A percentile compares a stretch with the other conserved stretches of the same genome.
phyloP scores from a whole-genome alignment of 2,797 vertebrate species.

The Cyclopterus lumpus region DNA sequence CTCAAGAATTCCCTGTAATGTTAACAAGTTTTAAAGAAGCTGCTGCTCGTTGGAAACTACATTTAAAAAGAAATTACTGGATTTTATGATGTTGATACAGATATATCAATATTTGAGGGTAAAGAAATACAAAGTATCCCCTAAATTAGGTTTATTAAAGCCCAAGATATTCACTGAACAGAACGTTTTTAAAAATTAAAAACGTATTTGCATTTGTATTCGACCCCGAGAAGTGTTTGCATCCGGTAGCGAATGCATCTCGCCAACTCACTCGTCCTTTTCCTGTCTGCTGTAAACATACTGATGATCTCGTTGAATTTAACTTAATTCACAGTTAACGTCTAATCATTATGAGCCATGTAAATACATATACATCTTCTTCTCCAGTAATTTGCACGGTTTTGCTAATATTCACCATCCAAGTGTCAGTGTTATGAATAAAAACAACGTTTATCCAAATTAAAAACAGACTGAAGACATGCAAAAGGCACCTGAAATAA shows the following conservation, averaged over 20 bases:
- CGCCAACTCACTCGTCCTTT: neutral
- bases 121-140: neutral
- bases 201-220: too few relatives aligned
- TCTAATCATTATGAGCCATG: too few relatives aligned
- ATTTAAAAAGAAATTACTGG: neutral
- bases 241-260: too few relatives aligned
- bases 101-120: neutral
- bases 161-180: neutral
- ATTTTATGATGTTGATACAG: neutral
- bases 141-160: neutral
- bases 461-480: neutral
- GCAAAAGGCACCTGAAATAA: constrained; percentile 4
- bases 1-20: too few relatives aligned
- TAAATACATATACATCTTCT: neutral
- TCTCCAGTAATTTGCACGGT: neutral
- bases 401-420: constrained; percentile 18
- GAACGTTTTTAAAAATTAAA: neutral
- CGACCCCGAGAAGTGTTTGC: too few relatives aligned
- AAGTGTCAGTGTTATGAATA: neutral
- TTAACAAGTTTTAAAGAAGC: neutral
- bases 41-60: neutral
- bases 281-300: neutral
- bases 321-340: neutral
- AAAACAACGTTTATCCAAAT: neutral
- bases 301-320: neutral